phyloP scores from a whole-genome alignment of 2,797 vertebrate genomes.

The Lates japonicus region DNA sequence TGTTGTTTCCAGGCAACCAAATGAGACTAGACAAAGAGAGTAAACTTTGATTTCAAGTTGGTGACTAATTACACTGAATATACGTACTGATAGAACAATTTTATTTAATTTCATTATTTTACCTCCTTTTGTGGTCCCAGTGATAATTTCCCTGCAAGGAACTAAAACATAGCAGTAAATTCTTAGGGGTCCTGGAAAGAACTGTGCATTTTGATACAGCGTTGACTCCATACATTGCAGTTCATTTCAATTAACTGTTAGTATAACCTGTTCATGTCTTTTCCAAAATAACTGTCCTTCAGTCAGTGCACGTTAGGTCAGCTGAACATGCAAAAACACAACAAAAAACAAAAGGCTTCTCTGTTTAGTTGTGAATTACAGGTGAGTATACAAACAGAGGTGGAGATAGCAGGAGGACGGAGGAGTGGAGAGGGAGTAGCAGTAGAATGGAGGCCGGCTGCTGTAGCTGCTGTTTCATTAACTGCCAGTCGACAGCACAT shows the following conservation, averaged over 20 bases:
- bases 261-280: too few species aligned
- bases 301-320: not conserved
- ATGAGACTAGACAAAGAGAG: too few species aligned
- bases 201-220: not conserved
- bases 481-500: conserved; percentile 82
- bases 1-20: too few species aligned
- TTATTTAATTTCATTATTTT: not conserved
- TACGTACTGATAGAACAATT: too few species aligned
- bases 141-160: not conserved
- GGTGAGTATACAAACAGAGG: not conserved
- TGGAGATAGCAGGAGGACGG: conserved; percentile 38
- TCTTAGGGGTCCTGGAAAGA: not conserved
- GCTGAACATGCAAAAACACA: not conserved
- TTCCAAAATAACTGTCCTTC: not conserved
- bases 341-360: not conserved
- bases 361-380: not conserved
- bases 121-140: not conserved
- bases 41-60: not conserved
- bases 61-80: not conserved
- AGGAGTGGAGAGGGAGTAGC: conserved; percentile 25
- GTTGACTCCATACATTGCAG: not conserved
- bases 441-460: conserved; percentile 44
- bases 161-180: not conserved
- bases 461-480: conserved; percentile 84
- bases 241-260: too few species aligned